Percentiles rank a stretch among this genome's conserved stretches.
Conservation (phyloP, 2,888 invertebrate species). For the Eupithecia exiguata region DNA sequence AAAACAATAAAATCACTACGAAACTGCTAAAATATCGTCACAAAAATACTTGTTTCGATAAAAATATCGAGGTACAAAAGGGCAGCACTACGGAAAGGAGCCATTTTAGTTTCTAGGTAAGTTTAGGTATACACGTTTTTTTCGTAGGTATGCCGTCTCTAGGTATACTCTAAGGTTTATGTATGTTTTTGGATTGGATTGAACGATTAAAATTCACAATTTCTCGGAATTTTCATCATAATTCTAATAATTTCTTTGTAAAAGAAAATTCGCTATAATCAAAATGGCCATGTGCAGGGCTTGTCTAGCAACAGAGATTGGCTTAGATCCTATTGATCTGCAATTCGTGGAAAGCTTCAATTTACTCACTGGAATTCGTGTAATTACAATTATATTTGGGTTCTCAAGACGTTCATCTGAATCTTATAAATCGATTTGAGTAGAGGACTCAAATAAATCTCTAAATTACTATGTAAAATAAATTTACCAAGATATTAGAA, state of each 20-base stretch:
- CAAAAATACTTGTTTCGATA: too few species aligned
- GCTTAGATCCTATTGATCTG: slow-evolving; percentile 22
- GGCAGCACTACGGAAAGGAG: too few species aligned
- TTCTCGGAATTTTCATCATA: neutral
- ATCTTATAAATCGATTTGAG: neutral
- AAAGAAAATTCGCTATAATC: neutral
- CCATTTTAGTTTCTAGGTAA: too few species aligned
- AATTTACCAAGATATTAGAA: neutral
- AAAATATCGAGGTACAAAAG: too few species aligned
- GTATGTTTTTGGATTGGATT: too few species aligned
- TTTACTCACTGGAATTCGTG: slow-evolving; percentile 24
- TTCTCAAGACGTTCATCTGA: neutral
- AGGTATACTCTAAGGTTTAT: too few species aligned
- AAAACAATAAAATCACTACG: too few species aligned
- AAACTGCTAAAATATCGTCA: too few species aligned
- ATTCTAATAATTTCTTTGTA: neutral
- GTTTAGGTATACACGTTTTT: too few species aligned
- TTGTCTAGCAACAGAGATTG: slow-evolving; percentile 18
- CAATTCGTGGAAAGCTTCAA: slow-evolving; percentile 16
- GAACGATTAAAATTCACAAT: neutral
- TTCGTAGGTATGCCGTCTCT: too few species aligned
- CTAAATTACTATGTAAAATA: neutral
- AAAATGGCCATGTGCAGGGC: slow-evolving; percentile 26
- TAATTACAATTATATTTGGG: neutral
- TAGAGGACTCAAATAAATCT: neutral